phyloP scores from a whole-genome alignment of 1,140 invertebrate genomes.

The Hermetia illucens region DNA sequence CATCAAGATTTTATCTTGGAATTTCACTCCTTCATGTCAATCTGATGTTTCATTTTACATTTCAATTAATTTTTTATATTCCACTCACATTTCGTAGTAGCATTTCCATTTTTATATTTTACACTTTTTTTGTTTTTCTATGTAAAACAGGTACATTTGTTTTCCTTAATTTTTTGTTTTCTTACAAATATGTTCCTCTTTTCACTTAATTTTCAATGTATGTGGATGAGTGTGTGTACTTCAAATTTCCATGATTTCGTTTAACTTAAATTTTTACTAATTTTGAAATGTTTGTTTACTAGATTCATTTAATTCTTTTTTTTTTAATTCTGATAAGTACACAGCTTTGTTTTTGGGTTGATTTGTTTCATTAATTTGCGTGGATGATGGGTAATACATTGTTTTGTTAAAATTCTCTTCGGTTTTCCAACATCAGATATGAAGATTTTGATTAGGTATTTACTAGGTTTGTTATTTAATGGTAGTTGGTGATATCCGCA shows the following conservation, averaged over 20 bases:
- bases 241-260: background rate
- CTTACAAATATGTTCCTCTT: background rate
- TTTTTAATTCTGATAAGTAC: background rate
- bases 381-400: too few relatives aligned
- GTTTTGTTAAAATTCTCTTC: too few relatives aligned
- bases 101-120: background rate
- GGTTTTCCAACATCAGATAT: too few relatives aligned
- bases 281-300: background rate
- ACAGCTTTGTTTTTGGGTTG: background rate
- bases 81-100: background rate
- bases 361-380: background rate
- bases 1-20: background rate
- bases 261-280: background rate
- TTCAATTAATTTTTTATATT: background rate
- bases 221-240: background rate
- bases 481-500: too few relatives aligned
- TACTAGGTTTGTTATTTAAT: too few relatives aligned
- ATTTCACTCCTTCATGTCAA: background rate
- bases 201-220: background rate
- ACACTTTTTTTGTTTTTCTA: background rate
- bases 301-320: background rate
- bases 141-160: conserved; percentile 1
- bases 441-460: too few relatives aligned
- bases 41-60: background rate
- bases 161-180: background rate